A percentile compares a stretch with the other conserved stretches of the same genome.
These are phyloP conservation scores for Nasalis larvatus DNA, from an alignment of 2,113 vertebrate species.

Conservation along the genomic window DNA sequence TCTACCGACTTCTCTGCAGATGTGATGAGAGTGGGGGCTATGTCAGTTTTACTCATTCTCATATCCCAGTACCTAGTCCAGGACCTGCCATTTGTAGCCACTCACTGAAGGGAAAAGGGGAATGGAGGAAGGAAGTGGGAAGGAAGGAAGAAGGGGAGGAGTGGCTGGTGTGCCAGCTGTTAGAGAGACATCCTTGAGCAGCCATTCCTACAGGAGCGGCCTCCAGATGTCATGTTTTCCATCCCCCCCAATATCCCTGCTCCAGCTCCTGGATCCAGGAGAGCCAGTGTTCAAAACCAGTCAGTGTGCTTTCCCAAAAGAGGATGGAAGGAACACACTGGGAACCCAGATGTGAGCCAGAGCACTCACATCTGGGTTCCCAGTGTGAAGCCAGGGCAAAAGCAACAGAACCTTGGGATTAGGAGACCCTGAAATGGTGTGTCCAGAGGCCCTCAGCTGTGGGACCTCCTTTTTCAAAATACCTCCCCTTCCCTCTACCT, in stretches of 20 bases:
- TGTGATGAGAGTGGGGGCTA: neutral
- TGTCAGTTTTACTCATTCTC: neutral
- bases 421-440: neutral
- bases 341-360: neutral
- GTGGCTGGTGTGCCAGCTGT: no score
- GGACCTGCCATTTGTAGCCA: neutral
- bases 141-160: neutral
- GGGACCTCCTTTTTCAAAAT: neutral
- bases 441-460: neutral
- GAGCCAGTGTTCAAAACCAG: neutral
- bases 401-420: neutral
- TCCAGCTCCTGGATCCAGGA: neutral
- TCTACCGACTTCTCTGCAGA: neutral
- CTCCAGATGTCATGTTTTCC: neutral
- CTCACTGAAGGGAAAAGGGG: neutral
- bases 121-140: neutral
- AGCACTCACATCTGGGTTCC: neutral
- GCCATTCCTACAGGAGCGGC: neutral
- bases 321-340: neutral
- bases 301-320: neutral
- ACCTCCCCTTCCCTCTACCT: neutral
- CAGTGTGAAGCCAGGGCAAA: neutral
- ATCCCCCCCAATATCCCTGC: neutral
- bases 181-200: neutral
- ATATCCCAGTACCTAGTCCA: neutral